These are phyloP conservation scores for Aphaenogaster ashmeadi DNA, from an alignment of 1,140 invertebrate genomes.

Conservation along the genomic window DNA sequence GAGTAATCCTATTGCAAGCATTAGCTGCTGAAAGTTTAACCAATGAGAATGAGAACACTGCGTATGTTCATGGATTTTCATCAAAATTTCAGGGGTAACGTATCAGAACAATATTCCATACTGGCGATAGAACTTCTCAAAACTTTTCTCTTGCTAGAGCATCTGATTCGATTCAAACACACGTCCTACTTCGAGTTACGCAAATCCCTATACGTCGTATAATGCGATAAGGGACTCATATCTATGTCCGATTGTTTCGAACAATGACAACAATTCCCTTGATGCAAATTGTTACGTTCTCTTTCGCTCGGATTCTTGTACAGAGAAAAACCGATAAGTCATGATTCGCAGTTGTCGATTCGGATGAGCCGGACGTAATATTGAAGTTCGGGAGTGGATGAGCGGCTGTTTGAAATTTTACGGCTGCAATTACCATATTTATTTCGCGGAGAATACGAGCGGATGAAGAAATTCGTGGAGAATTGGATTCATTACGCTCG, in stretches of 20 bases:
- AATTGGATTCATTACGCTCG: slow-evolving; percentile 1
- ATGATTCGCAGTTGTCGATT: not conserved
- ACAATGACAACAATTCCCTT: not conserved
- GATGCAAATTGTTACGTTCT: not conserved
- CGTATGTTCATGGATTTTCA: slow-evolving; percentile 24
- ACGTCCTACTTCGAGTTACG: not conserved
- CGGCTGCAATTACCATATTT: not conserved
- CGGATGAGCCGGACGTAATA: slow-evolving; percentile 7
- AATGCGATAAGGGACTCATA: not conserved
- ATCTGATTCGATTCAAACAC: not conserved
- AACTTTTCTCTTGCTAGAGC: not conserved
- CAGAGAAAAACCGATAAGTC: slow-evolving; percentile 17
- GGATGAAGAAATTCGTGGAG: not conserved
- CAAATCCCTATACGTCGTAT: not conserved
- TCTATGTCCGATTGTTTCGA: not conserved
- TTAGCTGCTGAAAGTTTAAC: slow-evolving; percentile 28
- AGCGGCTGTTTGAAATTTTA: slow-evolving; percentile 28
- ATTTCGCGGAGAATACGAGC: not conserved
- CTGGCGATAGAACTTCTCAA: not conserved
- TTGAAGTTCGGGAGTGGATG: not conserved
- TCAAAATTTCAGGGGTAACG: slow-evolving; percentile 4
- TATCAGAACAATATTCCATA: not conserved
- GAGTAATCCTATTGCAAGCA: slow-evolving; percentile 30
- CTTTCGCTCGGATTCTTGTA: not conserved
- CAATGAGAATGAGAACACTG: not conserved